A percentile compares a stretch with the other conserved stretches of the same genome.
Evolutionary conservation across 2,113 vertebrate species (phyloP).

Genomic region (Mellivora capensis): DNA sequence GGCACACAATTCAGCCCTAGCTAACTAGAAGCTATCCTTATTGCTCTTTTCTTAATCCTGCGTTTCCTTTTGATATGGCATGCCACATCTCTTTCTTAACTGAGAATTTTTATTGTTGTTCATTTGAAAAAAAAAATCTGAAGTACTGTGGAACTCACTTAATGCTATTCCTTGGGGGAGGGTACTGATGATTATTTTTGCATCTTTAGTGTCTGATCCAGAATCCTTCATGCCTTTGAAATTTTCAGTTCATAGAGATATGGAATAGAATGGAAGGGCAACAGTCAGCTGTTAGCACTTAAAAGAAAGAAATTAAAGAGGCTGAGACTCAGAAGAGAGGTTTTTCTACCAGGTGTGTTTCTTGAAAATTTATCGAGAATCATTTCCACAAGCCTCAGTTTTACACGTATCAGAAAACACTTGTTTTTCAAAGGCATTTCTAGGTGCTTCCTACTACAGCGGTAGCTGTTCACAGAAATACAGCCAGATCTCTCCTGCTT

Average conservation of each 20-base stretch:
- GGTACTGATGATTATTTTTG: neutral
- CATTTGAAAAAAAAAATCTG: neutral
- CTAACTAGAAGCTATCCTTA: neutral
- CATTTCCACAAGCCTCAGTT: neutral
- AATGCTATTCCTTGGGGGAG: neutral
- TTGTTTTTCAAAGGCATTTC: neutral
- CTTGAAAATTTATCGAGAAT: neutral
- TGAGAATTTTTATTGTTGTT: neutral
- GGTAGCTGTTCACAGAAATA: neutral
- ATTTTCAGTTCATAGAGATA: neutral
- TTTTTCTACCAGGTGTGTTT: neutral
- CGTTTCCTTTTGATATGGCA: neutral
- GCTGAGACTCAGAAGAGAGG: neutral
- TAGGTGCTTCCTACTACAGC: neutral
- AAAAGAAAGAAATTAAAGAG: neutral
- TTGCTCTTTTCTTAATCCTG: neutral
- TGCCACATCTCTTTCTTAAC: neutral
- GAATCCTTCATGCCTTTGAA: neutral
- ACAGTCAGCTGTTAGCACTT: neutral
- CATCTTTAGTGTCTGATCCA: neutral
- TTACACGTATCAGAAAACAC: neutral
- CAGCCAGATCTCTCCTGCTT: neutral
- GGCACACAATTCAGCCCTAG: neutral
- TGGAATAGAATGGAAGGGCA: neutral
- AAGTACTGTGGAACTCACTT: neutral